Conservation (phyloP, 2,797 vertebrate genomes). For the Geotrypetes seraphini region DNA sequence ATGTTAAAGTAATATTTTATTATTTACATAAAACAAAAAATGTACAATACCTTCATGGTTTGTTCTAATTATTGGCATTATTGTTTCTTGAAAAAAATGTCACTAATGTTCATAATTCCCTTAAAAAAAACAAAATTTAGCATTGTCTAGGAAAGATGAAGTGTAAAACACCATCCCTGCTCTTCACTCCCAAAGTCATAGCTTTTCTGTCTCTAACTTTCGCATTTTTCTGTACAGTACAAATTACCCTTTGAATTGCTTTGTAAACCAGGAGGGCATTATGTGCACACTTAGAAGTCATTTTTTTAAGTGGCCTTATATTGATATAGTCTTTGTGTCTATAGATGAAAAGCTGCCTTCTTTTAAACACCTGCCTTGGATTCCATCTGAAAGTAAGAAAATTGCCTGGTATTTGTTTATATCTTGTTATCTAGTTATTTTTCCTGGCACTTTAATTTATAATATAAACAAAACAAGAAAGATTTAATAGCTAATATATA, state of each 20-base stretch:
- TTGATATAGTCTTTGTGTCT: too few species aligned
- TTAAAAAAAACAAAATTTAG: slow-evolving; percentile 4
- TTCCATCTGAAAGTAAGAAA: too few species aligned
- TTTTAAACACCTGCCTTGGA: too few species aligned
- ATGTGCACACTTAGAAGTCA: too few species aligned
- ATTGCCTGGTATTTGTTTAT: too few species aligned
- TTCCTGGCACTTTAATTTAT: too few species aligned
- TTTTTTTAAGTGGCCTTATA: too few species aligned
- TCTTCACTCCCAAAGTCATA: slow-evolving; percentile 42
- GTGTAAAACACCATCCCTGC: slow-evolving; percentile 40
- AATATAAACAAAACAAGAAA: too few species aligned
- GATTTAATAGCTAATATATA: too few species aligned
- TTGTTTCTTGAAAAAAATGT: slow-evolving; percentile 53
- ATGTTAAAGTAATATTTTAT: slow-evolving; percentile 87
- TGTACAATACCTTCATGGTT: slow-evolving; percentile 87
- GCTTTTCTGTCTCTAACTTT: slow-evolving; percentile 37
- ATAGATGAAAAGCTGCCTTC: too few species aligned
- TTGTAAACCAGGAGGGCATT: too few species aligned
- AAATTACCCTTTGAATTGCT: slow-evolving; percentile 14
- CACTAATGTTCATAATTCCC: slow-evolving; percentile 34
- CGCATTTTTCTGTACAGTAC: slow-evolving; percentile 8
- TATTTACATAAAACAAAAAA: slow-evolving; percentile 86
- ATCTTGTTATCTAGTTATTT: too few species aligned
- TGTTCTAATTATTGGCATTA: slow-evolving; percentile 79
- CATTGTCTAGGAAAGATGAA: slow-evolving; percentile 36